These are phyloP conservation scores for Apamea monoglypha DNA, from an alignment of 2,888 invertebrate genomes.

Conservation along the genomic window DNA sequence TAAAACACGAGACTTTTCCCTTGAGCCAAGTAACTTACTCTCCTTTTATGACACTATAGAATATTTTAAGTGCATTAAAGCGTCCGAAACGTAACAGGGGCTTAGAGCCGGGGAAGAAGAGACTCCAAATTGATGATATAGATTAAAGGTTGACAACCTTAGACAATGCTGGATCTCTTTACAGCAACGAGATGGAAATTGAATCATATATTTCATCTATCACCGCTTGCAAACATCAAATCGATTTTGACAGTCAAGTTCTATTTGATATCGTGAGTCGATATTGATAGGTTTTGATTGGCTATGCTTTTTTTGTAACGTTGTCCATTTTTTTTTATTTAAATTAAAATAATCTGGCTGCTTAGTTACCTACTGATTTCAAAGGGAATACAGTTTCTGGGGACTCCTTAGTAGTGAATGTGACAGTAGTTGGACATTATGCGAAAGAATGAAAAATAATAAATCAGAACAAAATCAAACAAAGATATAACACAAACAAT, in stretches of 20 bases:
- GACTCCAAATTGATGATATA: constrained; percentile 71
- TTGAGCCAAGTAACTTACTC: constrained; percentile 80
- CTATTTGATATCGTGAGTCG: constrained; percentile 30
- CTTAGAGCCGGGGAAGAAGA: constrained; percentile 46
- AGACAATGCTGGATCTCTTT: constrained; percentile 51
- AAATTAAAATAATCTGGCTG: constrained; percentile 10
- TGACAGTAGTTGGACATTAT: not conserved
- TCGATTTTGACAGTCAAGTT: constrained; percentile 33
- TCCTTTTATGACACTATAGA: constrained; percentile 86
- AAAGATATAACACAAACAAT: constrained; percentile 27
- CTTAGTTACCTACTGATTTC: not conserved
- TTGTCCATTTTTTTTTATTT: constrained; percentile 4
- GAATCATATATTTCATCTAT: constrained; percentile 54
- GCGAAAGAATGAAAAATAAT: not conserved
- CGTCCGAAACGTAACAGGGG: constrained; percentile 67
- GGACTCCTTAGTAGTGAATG: not conserved
- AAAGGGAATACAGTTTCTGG: not conserved
- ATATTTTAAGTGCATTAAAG: constrained; percentile 86
- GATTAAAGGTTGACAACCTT: constrained; percentile 69
- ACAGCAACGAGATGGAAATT: constrained; percentile 54
- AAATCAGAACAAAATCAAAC: constrained; percentile 4
- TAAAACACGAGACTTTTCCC: constrained; percentile 70
- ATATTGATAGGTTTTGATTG: constrained; percentile 37
- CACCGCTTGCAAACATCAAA: constrained; percentile 34
- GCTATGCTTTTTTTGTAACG: constrained; percentile 17